phyloP scores from a whole-genome alignment of 2,113 vertebrate species.

The Pterocles gutturalis region DNA sequence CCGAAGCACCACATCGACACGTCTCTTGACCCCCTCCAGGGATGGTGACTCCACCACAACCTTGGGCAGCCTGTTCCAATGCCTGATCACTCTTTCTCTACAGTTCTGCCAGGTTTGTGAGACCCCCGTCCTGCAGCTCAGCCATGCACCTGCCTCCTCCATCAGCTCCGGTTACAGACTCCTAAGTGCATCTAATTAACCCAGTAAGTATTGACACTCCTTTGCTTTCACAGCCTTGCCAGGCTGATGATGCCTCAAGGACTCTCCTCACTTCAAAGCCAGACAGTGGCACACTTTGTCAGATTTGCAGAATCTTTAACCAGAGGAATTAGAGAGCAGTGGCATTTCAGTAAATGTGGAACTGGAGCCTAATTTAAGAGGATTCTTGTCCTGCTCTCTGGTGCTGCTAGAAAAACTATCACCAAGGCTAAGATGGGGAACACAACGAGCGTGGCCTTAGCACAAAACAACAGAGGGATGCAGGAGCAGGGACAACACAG shows the following conservation, averaged over 20 bases:
- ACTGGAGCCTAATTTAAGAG: not conserved
- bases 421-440: not conserved
- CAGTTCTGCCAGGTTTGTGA: not conserved
- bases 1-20: too few relatives aligned
- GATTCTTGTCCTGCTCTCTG: not conserved
- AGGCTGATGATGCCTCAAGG: not conserved
- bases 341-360: not conserved
- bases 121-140: not conserved
- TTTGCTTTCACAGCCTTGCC: not conserved
- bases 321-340: not conserved
- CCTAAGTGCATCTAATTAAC: not conserved
- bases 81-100: too few relatives aligned
- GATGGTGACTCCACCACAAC: too few relatives aligned
- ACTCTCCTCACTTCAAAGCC: not conserved
- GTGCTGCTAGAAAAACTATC: not conserved
- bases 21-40: too few relatives aligned
- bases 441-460: not conserved
- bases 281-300: not conserved
- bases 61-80: too few relatives aligned
- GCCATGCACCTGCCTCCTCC: not conserved
- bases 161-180: not conserved
- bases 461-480: not conserved
- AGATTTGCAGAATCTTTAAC: not conserved
- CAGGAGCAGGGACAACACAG: not conserved
- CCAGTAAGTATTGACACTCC: not conserved